Evolutionary conservation across 2,888 invertebrate genomes (phyloP).

Genomic region (Acrocyrtus sp.): DNA sequence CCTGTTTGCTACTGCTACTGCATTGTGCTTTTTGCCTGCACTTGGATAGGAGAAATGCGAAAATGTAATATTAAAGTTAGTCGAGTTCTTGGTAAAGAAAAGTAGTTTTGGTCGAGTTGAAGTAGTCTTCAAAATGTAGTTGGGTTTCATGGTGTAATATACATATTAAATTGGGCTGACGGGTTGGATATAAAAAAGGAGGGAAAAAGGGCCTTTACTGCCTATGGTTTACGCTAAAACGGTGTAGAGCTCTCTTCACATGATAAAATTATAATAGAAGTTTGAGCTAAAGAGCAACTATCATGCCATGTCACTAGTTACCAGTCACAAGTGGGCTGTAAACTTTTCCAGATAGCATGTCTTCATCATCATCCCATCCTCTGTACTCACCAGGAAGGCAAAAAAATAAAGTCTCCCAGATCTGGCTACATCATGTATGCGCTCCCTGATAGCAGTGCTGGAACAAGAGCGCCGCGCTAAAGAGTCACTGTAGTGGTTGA

Average conservation of each 20-base stretch:
- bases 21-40: too few species aligned
- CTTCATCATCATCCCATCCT: constrained; percentile 36
- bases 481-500: too few species aligned
- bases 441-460: too few species aligned
- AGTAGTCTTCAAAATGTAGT: constrained; percentile 9
- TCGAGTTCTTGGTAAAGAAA: background rate
- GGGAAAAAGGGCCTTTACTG: constrained; percentile 4
- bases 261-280: constrained; percentile 6
- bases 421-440: too few species aligned
- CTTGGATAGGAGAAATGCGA: too few species aligned
- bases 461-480: too few species aligned
- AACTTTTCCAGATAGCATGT: constrained; percentile 33
- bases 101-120: background rate
- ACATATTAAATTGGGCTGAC: constrained; percentile 27
- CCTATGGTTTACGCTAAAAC: too few species aligned
- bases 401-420: too few species aligned
- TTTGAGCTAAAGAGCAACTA: background rate
- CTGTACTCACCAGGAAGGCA: too few species aligned
- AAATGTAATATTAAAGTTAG: constrained; percentile 21
- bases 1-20: too few species aligned
- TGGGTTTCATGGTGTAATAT: constrained; percentile 24
- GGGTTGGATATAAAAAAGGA: constrained; percentile 10
- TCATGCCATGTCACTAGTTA: constrained; percentile 24
- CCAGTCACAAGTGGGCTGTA: constrained; percentile 35
- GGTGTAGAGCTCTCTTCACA: too few species aligned